Evolutionary conservation across 2,797 vertebrate genomes (phyloP).

Genomic region (Pristis pectinata): DNA sequence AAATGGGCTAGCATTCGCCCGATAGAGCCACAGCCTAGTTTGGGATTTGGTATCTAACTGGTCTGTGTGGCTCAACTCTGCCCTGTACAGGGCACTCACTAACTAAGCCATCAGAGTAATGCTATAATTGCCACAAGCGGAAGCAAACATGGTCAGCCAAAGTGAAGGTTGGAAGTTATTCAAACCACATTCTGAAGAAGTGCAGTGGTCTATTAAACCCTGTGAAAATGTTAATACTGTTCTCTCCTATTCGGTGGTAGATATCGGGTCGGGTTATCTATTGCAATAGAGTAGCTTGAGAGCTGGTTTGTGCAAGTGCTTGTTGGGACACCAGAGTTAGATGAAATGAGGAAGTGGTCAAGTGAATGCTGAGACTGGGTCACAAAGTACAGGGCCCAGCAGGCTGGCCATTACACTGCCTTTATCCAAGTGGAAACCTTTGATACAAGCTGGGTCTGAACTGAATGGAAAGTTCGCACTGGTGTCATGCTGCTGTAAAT

Average conservation of each 20-base stretch:
- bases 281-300: neutral
- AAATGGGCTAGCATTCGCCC: neutral
- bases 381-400: neutral
- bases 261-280: neutral
- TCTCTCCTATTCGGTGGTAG: neutral
- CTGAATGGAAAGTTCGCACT: neutral
- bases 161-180: neutral
- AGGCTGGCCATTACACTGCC: neutral
- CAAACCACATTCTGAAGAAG: neutral
- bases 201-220: no score
- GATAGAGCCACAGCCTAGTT: neutral
- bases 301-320: neutral
- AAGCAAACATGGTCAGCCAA: neutral
- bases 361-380: neutral
- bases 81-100: neutral
- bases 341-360: constrained; percentile 10
- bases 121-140: neutral
- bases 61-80: neutral
- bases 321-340: neutral
- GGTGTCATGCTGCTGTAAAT: neutral
- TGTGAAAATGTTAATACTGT: neutral
- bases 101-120: neutral
- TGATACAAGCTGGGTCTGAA: no score
- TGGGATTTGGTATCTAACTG: neutral
- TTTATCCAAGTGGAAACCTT: neutral